Evolutionary conservation across 2,113 vertebrate species (phyloP), one percentile per base, ranked within the genome.

Genomic region (Aldabrachelys gigantea): DNA sequence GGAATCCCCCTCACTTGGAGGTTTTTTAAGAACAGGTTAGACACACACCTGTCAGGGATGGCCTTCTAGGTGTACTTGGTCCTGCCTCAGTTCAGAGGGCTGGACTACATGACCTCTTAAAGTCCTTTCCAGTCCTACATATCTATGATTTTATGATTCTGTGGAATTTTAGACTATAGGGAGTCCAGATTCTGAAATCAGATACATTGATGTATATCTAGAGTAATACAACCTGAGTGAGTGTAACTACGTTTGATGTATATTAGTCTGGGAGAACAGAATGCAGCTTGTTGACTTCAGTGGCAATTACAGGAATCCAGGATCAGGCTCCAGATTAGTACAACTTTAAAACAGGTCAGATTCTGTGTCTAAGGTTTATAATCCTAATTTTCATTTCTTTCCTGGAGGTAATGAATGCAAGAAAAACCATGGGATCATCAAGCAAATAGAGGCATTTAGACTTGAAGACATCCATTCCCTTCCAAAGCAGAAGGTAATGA

Each of bases 401-500:
- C 29, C 85, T 1, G 1, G 82, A 95, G 91, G 59, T 50, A 92
- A 85, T 65, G 53, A 6, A 31, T 88, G 56, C 78, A 94, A 78
- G 49, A 92, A 94, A 82, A 91, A 44, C 17, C 10, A 54, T 89
- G 80, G 78, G 92, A 88, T 95, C 96, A 97, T 92, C 95, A 91
- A 95, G 94, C 88, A 97, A 96, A 98, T 72, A 95, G 88, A 89
- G 78, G 82, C 93, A 97, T 97, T 98, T 95, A 96, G 95, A 92
- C 82, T 87, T 76, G 84, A 94, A 97, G 96, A 94, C 75, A 97
- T 91, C 96, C 90, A 96, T 94, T 96, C 92, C 78, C 82, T 95
- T 97, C 95, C 97, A 89, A 96, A 98, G 97, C 89, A 96, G 95
- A 95, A 97, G 97, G 96, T 97, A 98, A 98, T 97, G 96, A 94